Evolutionary conservation across 2,797 vertebrate genomes (phyloP), one percentile per base, ranked within the genome.

Genomic region (Tokudaia tokunoshimensis): DNA sequence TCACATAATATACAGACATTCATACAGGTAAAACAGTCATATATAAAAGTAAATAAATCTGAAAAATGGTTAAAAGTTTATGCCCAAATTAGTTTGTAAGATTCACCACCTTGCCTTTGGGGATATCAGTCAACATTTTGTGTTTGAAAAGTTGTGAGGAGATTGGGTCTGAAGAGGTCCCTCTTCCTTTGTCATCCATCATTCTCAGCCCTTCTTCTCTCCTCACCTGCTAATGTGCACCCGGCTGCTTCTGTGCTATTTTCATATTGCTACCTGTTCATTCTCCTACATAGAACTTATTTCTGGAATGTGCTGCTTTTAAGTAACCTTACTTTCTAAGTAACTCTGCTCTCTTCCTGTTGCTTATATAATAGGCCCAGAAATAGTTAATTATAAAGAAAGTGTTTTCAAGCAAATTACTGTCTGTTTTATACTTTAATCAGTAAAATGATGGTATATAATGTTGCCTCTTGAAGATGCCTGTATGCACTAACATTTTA

Each of bases 1-100:
- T 63, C 26, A 47, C 29, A 65, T 20, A 17, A 31, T 34, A 34
- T 34, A 65, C 29, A 65, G 10, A 47, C 41, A 34, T 31, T 47
- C 57, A 65, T 34, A 84, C 29, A 65, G 61, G 26, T 61, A 50
- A 84, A 84, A 13, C 41, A 84, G 29, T 84, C 59, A 84, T 47
- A 84, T 29, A 65, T 31, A 34, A 47, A 63, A 65, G 22, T 63
- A 81, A 59, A 41, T 15, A 22, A 12, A 84, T 65, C 17, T 65
- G 17, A 84, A 65, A 50, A 31, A 65, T 65, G 57, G 24, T 44
- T 83, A 84, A 34, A 87, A 86, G 19, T 92, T 93, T 57, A 84
- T n/a, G 19, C 31, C 55, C 29, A 74, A 19, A 81, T 90, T 92
- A 83, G 26, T 95, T 87, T 90, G 65, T 92, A 74, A 92, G 95